phyloP scores from a whole-genome alignment of 1,140 invertebrate genomes.

The Cryptotermes secundus region DNA sequence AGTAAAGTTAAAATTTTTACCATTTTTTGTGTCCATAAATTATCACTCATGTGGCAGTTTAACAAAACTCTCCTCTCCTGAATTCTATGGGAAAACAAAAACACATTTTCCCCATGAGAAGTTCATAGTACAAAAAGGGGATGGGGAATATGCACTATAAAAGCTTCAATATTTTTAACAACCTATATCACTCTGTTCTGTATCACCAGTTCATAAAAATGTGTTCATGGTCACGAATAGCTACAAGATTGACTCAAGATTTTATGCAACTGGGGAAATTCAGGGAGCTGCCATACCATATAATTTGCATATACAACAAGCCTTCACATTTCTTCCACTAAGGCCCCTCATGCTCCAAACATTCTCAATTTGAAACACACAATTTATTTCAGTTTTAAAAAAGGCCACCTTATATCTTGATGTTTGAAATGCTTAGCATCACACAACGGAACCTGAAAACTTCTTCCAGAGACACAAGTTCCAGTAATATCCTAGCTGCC shows the following conservation, averaged over 20 bases:
- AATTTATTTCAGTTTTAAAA: neutral
- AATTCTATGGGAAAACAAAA: neutral
- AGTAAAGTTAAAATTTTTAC: neutral
- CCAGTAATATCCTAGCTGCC: neutral
- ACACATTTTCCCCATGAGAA: neutral
- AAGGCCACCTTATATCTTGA: neutral
- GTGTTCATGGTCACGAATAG: too few relatives aligned
- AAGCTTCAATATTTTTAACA: slow-evolving; percentile 18
- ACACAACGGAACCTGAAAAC: neutral
- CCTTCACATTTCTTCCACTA: neutral
- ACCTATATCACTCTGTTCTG: neutral
- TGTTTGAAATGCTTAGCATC: neutral
- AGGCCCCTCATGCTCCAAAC: neutral
- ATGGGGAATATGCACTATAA: neutral
- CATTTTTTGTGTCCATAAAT: neutral
- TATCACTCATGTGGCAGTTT: neutral
- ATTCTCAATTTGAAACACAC: neutral
- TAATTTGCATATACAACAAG: neutral
- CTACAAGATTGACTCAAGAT: too few relatives aligned
- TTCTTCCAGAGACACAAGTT: too few relatives aligned
- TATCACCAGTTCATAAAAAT: neutral
- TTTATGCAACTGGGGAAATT: neutral
- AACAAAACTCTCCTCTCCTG: neutral
- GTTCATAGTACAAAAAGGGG: neutral
- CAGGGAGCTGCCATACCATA: neutral